phyloP scores from a whole-genome alignment of 2,113 vertebrate species.

The Antidorcas marsupialis region DNA sequence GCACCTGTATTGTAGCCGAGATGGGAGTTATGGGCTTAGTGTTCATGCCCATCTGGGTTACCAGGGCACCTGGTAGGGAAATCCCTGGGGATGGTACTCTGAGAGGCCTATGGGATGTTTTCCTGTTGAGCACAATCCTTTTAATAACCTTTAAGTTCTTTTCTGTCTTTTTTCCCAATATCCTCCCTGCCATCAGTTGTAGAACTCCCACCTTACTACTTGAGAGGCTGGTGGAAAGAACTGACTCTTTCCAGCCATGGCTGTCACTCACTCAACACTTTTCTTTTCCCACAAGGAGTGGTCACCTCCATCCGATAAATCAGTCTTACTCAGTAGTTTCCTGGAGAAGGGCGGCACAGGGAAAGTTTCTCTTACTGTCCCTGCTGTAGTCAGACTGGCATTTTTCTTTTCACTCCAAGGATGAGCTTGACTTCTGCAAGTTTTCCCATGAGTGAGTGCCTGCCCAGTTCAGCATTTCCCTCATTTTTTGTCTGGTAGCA shows the following conservation, averaged over 20 bases:
- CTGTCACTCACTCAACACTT: not conserved
- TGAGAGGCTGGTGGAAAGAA: not conserved
- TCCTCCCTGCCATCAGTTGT: not conserved
- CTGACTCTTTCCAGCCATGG: not conserved
- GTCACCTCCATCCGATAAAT: not conserved
- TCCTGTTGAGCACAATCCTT: not conserved
- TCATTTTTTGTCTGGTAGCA: not conserved
- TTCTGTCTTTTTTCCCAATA: not conserved
- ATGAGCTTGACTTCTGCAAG: not conserved
- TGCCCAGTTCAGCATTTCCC: not conserved
- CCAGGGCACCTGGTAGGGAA: not conserved
- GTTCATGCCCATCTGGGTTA: not conserved
- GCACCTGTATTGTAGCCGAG: not conserved
- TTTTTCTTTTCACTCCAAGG: not conserved
- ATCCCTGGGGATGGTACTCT: not conserved
- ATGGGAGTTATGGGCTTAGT: not conserved
- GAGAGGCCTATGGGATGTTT: not conserved
- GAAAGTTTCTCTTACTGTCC: not conserved
- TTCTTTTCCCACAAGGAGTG: not conserved
- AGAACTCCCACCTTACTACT: not conserved
- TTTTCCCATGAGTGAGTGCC: not conserved
- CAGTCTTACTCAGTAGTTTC: not conserved
- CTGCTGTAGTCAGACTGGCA: not conserved
- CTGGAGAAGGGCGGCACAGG: not conserved
- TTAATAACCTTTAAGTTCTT: not conserved